phyloP scores from a whole-genome alignment of 2,888 invertebrate species.

The Euplexia lucipara region DNA sequence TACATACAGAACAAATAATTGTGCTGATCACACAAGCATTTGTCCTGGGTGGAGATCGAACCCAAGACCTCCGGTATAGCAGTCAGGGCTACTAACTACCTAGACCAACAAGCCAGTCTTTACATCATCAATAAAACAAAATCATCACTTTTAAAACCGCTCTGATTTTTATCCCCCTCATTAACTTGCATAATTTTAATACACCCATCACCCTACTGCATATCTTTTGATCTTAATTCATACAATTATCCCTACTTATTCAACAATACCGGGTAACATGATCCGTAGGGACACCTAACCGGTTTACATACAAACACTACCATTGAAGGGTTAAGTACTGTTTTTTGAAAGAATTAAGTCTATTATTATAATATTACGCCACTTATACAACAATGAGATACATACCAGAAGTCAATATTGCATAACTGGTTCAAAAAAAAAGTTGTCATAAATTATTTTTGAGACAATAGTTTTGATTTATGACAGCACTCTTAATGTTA shows the following conservation, averaged over 20 bases:
- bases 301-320: slow-evolving; percentile 57
- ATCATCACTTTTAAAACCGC: slow-evolving; percentile 27
- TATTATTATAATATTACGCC: slow-evolving; percentile 79
- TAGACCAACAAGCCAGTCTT: no score
- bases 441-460: slow-evolving; percentile 65
- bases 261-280: slow-evolving; percentile 54
- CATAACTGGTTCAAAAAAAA: slow-evolving; percentile 67
- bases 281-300: slow-evolving; percentile 56
- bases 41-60: no score
- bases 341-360: slow-evolving; percentile 68
- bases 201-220: slow-evolving; percentile 61
- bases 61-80: no score
- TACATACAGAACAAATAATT: no score
- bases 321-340: slow-evolving; percentile 65
- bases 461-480: slow-evolving; percentile 75
- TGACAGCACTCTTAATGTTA: slow-evolving; percentile 61
- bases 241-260: slow-evolving; percentile 60
- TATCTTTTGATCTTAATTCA: slow-evolving; percentile 66
- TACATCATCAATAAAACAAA: neutral
- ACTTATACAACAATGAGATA: slow-evolving; percentile 75
- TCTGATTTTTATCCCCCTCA: slow-evolving; percentile 38
- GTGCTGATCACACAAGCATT: no score
- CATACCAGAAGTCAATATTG: slow-evolving; percentile 79
- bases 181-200: slow-evolving; percentile 47
- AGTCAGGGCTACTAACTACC: no score